Conservation (phyloP, 2,113 vertebrate species). For the Cichladusa arquata region DNA sequence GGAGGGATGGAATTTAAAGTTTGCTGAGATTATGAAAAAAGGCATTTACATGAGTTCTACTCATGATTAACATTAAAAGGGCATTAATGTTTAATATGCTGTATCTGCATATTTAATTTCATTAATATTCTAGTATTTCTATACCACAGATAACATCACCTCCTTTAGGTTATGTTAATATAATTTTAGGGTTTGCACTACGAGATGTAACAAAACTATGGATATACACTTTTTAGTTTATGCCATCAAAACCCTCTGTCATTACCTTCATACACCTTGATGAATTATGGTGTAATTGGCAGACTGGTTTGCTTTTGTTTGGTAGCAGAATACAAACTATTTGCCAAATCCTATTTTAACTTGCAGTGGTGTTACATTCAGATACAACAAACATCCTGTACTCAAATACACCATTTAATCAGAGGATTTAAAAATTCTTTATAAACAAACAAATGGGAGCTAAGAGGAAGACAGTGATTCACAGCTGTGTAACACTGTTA, state of each 20-base stretch:
- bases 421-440: not conserved
- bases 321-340: not conserved
- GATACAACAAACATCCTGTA: not conserved
- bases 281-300: not conserved
- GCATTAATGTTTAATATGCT: not conserved
- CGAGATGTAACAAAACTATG: not conserved
- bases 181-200: not conserved
- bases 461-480: not conserved
- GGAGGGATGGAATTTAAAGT: not conserved
- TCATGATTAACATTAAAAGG: not conserved
- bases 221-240: not conserved
- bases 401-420: not conserved
- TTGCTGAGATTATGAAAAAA: not conserved
- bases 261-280: not conserved
- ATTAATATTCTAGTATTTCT: conserved; percentile 39
- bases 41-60: not conserved
- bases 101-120: not conserved
- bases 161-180: not conserved
- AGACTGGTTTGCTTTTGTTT: not conserved
- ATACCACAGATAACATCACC: not conserved
- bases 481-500: not conserved
- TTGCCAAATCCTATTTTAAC: not conserved
- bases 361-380: not conserved
- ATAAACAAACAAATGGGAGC: not conserved
- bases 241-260: not conserved